A percentile compares a stretch with the other conserved stretches of the same genome.
phyloP scores from a whole-genome alignment of 30 jellyfish, hydroid and myxozoan genomes.

The Turritopsis dohrnii region DNA sequence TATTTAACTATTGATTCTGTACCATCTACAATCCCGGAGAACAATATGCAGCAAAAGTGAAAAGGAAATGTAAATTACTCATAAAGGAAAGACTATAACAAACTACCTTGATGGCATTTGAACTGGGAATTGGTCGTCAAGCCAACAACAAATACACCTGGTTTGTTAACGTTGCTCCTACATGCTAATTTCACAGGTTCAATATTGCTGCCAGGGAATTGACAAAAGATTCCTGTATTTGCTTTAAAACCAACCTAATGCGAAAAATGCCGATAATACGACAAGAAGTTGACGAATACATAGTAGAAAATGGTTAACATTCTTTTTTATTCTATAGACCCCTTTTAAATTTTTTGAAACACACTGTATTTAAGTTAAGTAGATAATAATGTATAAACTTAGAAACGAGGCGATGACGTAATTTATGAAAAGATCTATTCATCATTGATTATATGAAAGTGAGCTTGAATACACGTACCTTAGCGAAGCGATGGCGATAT shows the following conservation, averaged over 20 bases:
- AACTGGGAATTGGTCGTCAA: neutral
- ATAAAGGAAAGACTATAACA: no score
- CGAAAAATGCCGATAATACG: neutral
- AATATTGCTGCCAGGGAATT: neutral
- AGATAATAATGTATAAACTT: no score
- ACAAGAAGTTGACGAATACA: neutral
- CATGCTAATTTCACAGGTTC: neutral
- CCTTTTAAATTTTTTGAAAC: no score
- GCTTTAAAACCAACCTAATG: conserved; percentile 12
- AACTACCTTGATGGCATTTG: neutral
- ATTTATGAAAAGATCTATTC: neutral
- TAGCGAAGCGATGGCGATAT: neutral
- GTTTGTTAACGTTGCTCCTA: neutral
- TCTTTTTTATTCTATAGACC: no score
- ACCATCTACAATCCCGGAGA: no score
- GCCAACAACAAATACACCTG: conserved; percentile 10
- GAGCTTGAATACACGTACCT: neutral
- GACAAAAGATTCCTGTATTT: neutral
- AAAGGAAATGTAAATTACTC: neutral
- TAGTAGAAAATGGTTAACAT: neutral
- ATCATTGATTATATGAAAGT: no score
- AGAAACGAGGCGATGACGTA: neutral
- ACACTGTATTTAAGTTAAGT: no score
- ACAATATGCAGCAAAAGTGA: no score
- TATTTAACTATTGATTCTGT: no score